A percentile compares a stretch with the other conserved stretches of the same genome.
Conservation (phyloP, 2,113 vertebrate genomes). For the Bubo scandiacus region DNA sequence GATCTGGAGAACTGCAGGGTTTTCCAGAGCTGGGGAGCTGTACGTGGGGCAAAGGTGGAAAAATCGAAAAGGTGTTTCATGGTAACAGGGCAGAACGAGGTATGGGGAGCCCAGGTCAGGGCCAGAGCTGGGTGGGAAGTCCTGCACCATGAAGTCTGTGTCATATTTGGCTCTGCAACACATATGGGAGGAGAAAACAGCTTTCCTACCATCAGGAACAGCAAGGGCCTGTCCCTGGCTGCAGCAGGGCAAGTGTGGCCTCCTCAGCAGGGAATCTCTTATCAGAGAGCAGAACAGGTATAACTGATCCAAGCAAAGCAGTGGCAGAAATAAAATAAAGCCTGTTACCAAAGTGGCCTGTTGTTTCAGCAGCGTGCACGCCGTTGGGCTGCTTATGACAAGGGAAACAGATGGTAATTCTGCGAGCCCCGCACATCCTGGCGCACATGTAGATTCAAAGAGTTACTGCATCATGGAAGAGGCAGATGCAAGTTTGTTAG, state of each 20-base stretch:
- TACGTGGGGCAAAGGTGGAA: neutral
- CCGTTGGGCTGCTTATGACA: constrained; percentile 19
- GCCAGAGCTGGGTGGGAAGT: neutral
- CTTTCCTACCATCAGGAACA: neutral
- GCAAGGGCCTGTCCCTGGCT: neutral
- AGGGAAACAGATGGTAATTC: constrained; percentile 63
- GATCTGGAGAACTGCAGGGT: neutral
- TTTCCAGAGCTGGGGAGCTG: neutral
- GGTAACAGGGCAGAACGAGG: neutral
- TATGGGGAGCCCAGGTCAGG: neutral
- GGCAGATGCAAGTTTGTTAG: constrained; percentile 68
- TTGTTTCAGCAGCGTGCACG: neutral
- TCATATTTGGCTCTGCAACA: neutral
- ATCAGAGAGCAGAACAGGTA: neutral
- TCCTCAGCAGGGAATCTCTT: neutral
- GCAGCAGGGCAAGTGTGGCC: neutral
- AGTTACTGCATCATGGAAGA: constrained; percentile 62
- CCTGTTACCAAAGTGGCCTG: neutral
- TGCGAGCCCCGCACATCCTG: constrained; percentile 46
- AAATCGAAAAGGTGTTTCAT: neutral
- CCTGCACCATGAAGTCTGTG: neutral
- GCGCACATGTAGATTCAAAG: constrained; percentile 49
- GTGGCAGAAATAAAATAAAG: constrained; percentile 33
- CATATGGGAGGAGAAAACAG: neutral
- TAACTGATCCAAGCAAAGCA: constrained; percentile 3